These are phyloP conservation scores for Potorous gilbertii DNA, from an alignment of 2,797 vertebrate species.

Conservation along the genomic window DNA sequence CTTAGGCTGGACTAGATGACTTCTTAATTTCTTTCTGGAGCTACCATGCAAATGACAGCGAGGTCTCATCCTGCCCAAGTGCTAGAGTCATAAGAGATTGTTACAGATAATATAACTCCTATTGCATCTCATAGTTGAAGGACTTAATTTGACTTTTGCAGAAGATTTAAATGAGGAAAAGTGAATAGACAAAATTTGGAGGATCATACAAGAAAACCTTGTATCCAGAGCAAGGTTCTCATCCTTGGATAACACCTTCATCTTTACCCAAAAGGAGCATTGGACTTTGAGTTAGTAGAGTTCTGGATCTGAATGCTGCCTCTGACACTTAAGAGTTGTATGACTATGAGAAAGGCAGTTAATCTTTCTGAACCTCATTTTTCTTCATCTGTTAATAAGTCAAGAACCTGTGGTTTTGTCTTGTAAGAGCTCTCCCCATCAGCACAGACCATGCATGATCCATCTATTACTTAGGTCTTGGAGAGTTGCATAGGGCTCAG, in stretches of 20 bases:
- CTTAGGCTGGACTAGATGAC: neutral
- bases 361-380: neutral
- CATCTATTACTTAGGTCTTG: neutral
- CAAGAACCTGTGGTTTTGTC: neutral
- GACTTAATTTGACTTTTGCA: neutral
- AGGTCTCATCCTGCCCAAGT: neutral
- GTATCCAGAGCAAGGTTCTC: neutral
- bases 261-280: neutral
- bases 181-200: neutral
- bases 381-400: neutral
- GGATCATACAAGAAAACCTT: neutral
- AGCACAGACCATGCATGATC: neutral
- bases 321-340: neutral
- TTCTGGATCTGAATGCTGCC: neutral
- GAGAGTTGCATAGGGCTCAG: neutral
- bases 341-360: neutral
- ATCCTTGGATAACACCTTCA: neutral
- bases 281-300: neutral
- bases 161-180: neutral
- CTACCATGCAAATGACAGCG: too few species aligned
- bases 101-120: neutral
- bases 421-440: neutral
- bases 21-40: too few species aligned
- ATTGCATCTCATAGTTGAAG: neutral
- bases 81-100: too few species aligned